These are phyloP conservation scores for Hyperopisus bebe DNA, from an alignment of 2,113 vertebrate species.

Conservation along the genomic window DNA sequence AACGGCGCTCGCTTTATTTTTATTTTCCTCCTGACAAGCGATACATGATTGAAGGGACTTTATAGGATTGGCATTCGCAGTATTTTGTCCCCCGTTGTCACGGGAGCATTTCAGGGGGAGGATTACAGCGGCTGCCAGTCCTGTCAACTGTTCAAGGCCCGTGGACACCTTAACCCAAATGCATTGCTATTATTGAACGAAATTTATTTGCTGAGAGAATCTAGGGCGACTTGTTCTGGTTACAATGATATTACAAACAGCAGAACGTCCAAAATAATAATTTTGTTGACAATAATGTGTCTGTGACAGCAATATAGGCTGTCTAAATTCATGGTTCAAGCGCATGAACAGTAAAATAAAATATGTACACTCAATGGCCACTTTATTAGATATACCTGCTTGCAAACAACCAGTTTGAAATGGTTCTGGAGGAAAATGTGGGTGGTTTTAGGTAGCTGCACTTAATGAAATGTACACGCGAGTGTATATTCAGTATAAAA, in stretches of 20 bases:
- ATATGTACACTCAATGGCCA: not conserved
- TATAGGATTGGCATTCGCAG: not conserved
- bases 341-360: not conserved
- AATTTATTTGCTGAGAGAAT: not conserved
- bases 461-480: not conserved
- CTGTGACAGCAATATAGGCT: not conserved
- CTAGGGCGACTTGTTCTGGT: not conserved
- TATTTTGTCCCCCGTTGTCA: conserved; percentile 8
- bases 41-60: not conserved
- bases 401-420: not conserved
- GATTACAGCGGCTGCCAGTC: not conserved
- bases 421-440: not conserved
- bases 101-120: not conserved
- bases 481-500: not conserved
- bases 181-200: not conserved
- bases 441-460: not conserved
- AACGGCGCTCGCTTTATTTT: not conserved
- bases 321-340: not conserved
- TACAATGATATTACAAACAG: not conserved
- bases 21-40: conserved; percentile 1
- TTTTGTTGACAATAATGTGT: not conserved
- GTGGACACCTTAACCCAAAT: not conserved
- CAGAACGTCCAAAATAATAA: not conserved
- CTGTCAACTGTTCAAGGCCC: not conserved
- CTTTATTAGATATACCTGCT: not conserved